phyloP scores from a whole-genome alignment of 2,797 vertebrate species.

The Diceros bicornis region DNA sequence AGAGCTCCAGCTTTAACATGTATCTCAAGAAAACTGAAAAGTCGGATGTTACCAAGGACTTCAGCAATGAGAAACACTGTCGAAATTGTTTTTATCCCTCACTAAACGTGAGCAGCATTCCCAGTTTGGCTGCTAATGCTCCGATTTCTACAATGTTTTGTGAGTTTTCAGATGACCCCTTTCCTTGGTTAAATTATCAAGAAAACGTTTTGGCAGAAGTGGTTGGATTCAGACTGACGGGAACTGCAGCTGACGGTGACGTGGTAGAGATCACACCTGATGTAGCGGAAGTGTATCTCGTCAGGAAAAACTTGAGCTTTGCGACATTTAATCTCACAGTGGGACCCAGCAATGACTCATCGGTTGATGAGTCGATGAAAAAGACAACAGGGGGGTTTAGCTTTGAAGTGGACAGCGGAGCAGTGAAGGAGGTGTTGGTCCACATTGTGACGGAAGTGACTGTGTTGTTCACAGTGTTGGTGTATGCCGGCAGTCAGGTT shows the following conservation, averaged over 20 bases:
- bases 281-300: conserved; percentile 80
- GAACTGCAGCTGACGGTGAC: neutral
- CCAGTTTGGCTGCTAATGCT: neutral
- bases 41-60: neutral
- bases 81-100: conserved; percentile 81
- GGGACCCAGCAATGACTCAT: conserved; percentile 42
- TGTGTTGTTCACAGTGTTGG: conserved; percentile 76
- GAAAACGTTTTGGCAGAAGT: conserved; percentile 70
- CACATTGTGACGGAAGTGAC: conserved; percentile 87
- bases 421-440: conserved; percentile 78
- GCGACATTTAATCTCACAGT: conserved; percentile 77
- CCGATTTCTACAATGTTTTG: conserved; percentile 84
- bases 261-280: conserved; percentile 72
- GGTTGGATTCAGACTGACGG: conserved; percentile 85
- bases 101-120: neutral
- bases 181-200: conserved; percentile 86
- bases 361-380: neutral
- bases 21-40: conserved; percentile 85
- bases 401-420: conserved; percentile 79
- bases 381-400: conserved; percentile 84
- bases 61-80: conserved; percentile 39
- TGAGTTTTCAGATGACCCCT: conserved; percentile 87
- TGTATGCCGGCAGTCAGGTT: conserved; percentile 78
- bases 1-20: conserved; percentile 82
- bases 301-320: conserved; percentile 74